Evolutionary conservation across 2,113 vertebrate species (phyloP).

Genomic region (Vidua chalybeata): DNA sequence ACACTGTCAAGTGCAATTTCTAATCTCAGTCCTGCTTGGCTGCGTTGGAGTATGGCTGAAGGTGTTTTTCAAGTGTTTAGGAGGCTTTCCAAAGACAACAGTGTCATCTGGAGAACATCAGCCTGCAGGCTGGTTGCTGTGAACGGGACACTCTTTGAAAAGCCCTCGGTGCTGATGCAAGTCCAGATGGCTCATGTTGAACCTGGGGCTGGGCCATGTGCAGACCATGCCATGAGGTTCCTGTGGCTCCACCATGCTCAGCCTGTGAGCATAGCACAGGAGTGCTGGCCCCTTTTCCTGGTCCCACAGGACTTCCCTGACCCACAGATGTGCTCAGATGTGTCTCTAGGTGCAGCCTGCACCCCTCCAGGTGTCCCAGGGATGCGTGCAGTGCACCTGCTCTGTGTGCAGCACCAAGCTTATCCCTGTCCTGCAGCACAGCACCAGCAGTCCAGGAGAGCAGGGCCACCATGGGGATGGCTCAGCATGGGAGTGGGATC

Average conservation of each 20-base stretch:
- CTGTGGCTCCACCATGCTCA: neutral
- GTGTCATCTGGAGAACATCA: constrained; percentile 66
- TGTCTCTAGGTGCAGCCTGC: neutral
- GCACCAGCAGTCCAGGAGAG: neutral
- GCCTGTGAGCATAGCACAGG: neutral
- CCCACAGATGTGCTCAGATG: neutral
- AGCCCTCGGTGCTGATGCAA: constrained; percentile 58
- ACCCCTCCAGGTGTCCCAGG: neutral
- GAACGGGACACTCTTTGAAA: constrained; percentile 47
- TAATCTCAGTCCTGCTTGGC: constrained; percentile 10
- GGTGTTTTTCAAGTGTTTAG: constrained; percentile 68
- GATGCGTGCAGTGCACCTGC: neutral
- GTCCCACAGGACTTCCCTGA: neutral
- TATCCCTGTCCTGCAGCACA: neutral
- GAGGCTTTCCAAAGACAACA: constrained; percentile 65
- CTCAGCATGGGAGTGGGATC: accelerated
- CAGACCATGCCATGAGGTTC: constrained; percentile 39
- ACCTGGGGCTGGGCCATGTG: constrained; percentile 43
- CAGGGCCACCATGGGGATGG: accelerated
- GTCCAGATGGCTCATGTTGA: constrained; percentile 49
- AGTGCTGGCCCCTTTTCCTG: neutral
- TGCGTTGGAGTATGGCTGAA: constrained; percentile 15
- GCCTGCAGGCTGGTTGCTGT: constrained; percentile 57
- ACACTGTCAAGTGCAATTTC: constrained; percentile 37
- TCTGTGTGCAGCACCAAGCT: neutral